Percentiles rank a stretch among this genome's conserved stretches.
These are phyloP conservation scores for Agraylea sexmaculata DNA, from an alignment of 1,140 invertebrate species.

Conservation along the genomic window DNA sequence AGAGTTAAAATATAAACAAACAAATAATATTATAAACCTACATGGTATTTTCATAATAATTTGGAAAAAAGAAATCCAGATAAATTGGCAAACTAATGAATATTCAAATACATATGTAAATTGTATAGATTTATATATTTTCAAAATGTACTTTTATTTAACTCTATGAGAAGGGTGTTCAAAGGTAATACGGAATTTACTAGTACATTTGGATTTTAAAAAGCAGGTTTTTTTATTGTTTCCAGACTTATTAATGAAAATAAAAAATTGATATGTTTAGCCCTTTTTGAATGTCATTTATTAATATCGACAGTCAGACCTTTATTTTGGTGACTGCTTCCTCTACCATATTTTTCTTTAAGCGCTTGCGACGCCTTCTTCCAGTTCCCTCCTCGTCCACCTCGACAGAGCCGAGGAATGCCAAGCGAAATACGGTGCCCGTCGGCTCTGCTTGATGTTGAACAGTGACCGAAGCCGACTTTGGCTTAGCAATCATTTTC, in stretches of 20 bases:
- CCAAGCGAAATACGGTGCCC: slow-evolving; percentile 66
- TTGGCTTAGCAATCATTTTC: slow-evolving; percentile 18
- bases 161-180: background rate
- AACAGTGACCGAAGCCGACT: slow-evolving; percentile 30
- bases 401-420: slow-evolving; percentile 74
- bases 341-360: slow-evolving; percentile 88
- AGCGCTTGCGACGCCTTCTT: slow-evolving; percentile 56
- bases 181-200: background rate
- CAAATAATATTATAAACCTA: slow-evolving; percentile 5
- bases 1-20: slow-evolving; percentile 20
- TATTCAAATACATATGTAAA: too few species aligned
- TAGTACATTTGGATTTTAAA: too few species aligned
- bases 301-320: slow-evolving; percentile 50
- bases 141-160: too few species aligned
- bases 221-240: too few species aligned
- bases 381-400: slow-evolving; percentile 65
- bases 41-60: background rate
- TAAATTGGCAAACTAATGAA: too few species aligned
- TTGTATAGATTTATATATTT: too few species aligned
- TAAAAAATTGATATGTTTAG: too few species aligned
- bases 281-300: too few species aligned
- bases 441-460: slow-evolving; percentile 37
- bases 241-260: too few species aligned
- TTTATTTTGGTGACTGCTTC: slow-evolving; percentile 95
- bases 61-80: background rate